Evolutionary conservation across 2,113 vertebrate genomes (phyloP).

Genomic region (Xenus cinereus): DNA sequence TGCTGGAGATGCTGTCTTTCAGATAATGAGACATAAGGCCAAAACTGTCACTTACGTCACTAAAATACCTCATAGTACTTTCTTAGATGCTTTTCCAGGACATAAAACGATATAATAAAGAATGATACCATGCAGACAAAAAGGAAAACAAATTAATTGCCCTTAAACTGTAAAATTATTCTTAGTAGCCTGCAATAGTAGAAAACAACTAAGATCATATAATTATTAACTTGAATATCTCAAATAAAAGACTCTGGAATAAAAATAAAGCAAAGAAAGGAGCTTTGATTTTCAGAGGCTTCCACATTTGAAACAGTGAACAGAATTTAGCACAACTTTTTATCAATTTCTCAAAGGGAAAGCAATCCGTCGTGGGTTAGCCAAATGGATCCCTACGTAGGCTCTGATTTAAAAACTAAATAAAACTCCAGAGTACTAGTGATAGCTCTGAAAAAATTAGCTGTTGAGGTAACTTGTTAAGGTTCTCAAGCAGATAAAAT

Average conservation of each 20-base stretch:
- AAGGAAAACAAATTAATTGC: background rate
- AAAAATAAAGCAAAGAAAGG: background rate
- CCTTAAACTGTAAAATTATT: background rate
- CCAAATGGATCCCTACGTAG: background rate
- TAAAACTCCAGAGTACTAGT: background rate
- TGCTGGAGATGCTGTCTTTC: constrained; percentile 21
- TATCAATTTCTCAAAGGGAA: background rate
- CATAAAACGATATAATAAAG: background rate
- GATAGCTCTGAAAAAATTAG: background rate
- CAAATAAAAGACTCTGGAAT: background rate
- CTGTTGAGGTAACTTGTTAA: background rate
- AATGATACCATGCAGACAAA: background rate
- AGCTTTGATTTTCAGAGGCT: background rate
- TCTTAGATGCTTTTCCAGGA: background rate
- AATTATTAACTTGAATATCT: background rate
- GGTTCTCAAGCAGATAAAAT: background rate
- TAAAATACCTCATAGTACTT: background rate
- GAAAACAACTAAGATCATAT: background rate
- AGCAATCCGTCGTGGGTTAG: background rate
- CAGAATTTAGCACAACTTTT: background rate
- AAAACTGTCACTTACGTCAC: constrained; percentile 3
- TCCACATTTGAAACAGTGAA: background rate
- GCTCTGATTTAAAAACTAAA: background rate
- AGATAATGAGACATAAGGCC: constrained; percentile 2
- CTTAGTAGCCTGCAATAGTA: background rate